Base-by-base conservation (phyloP, 1,140 invertebrate species). In the Trinorchestia longiramus region DNA sequence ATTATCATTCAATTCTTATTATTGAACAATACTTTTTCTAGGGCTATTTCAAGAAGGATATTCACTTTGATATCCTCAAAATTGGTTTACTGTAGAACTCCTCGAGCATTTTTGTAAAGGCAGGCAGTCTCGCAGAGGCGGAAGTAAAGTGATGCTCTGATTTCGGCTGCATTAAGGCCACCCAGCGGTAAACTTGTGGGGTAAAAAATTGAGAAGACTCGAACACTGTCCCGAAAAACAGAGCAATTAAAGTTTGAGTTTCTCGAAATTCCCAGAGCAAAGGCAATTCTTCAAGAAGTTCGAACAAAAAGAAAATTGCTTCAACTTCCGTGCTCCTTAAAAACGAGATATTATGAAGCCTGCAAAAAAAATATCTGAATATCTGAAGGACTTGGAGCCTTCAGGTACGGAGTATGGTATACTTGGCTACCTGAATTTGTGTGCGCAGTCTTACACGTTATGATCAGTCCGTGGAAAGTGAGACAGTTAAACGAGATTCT, bases 181-280 rank as follows among this genome's bases (percentile, higher is more conserved):
- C 62, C 11, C 62, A 77, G 62, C 62, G 62, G 62, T 77, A 77
- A 77, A 77, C 62, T 77, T 77, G 62, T 28, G 62, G 62, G 3
- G 28, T 77, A 77, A 77, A 77, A 77, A 77, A 77, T 11, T 36
- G 62, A 77, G 62, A 77, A 77, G 62, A 77, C 62, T 77, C 62
- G 62, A 77, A 77, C 62, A 77, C 62, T 28, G 62, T 77, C 62
- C 62, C 28, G 62, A 77, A 77, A 77, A 77, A 77, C 62, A 77
- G 62, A 77, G 62, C 62, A 77, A 77, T 77, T 77, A 77, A 77
- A 77, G 62, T 77, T 77, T 77, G 62, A 77, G 62, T 77, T 77
- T 28, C 62, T 77, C 62, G 62, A 36, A 77, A 77, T 77, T 77
- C 62, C 62, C 62, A 77, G 62, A 77, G 62, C 62, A 77, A 77